phyloP scores from a whole-genome alignment of 2,113 vertebrate genomes.

The Dromiciops gliroides region DNA sequence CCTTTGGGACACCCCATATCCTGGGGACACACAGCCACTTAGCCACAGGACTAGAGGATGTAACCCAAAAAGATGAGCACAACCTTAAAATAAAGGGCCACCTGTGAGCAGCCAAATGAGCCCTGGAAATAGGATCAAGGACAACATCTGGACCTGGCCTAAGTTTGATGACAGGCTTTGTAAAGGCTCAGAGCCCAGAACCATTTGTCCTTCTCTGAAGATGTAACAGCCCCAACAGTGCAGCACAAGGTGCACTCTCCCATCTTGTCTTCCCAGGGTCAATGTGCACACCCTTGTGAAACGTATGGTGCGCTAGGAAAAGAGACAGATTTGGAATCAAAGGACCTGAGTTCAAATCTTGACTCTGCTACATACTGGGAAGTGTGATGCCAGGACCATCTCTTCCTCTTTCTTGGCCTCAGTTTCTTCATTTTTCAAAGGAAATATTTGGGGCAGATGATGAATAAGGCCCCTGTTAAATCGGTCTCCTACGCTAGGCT shows the following conservation, averaged over 20 bases:
- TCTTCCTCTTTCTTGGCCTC: neutral
- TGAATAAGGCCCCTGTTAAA: neutral
- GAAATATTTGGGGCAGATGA: neutral
- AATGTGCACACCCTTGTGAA: neutral
- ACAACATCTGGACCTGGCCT: neutral
- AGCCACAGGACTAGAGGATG: neutral
- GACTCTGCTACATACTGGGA: neutral
- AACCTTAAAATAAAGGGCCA: neutral
- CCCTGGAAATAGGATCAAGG: neutral
- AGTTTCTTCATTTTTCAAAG: neutral
- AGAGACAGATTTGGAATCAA: neutral
- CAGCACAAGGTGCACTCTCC: neutral
- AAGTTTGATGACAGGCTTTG: neutral
- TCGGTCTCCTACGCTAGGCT: neutral
- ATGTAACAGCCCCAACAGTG: neutral
- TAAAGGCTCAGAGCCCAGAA: neutral
- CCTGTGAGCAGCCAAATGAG: neutral
- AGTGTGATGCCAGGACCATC: neutral
- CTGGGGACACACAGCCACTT: neutral
- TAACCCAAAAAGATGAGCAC: neutral
- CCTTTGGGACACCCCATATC: neutral
- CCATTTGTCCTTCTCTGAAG: neutral
- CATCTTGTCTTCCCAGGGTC: neutral
- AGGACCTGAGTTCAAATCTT: neutral
- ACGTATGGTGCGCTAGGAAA: neutral